Evolutionary conservation across 2,113 vertebrate species (phyloP), one percentile per base, ranked within the genome.

Genomic region (Erpornis zantholeuca): DNA sequence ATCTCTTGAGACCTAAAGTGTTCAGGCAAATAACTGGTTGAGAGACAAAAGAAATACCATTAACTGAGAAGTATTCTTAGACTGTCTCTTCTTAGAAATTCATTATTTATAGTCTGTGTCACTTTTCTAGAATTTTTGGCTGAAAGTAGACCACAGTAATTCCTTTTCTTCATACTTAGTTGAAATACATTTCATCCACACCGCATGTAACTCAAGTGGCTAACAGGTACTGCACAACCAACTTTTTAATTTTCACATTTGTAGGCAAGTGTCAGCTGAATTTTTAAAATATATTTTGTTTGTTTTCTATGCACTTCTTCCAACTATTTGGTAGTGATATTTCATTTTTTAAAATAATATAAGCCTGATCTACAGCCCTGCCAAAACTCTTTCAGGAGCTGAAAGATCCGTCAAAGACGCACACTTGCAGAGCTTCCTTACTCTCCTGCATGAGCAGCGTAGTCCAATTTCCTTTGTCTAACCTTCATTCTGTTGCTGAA

Each of bases 1-100:
- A 40, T 90, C 94, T 86, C 97, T 90, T 95, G 97, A 97, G 95
- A 93, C 16, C 52, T 53, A 24, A 88, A 90, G 66, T 47, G 63
- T 92, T 92, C 65, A 56, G 59, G 84, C 90, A 90, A 91, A 91
- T 82, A 95, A 75, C 54, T 75, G 29, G 35, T 64, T 76, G 90
- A 96, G 63, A 85, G 64, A 93, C 90, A 96, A 94, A 95, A 87
- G 70, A 64, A 83, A 94, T 64, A 49, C 57, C 8, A 5, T 60
- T 82, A 83, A 71, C 54, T 72, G 77, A 69, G 86, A 86, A 95
- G 53, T 75, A 52, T 57, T 85, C 31, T 88, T 82, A 84, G 59
- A 50, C 22, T 82, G 50, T 60, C 42, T 93, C 33, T 65, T 47
- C 35, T 82, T 72, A 83, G 28, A 78, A 82, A 76, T 59, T 53